Conservation (phyloP, 2,113 vertebrate species). For the Girardinichthys multiradiatus region DNA sequence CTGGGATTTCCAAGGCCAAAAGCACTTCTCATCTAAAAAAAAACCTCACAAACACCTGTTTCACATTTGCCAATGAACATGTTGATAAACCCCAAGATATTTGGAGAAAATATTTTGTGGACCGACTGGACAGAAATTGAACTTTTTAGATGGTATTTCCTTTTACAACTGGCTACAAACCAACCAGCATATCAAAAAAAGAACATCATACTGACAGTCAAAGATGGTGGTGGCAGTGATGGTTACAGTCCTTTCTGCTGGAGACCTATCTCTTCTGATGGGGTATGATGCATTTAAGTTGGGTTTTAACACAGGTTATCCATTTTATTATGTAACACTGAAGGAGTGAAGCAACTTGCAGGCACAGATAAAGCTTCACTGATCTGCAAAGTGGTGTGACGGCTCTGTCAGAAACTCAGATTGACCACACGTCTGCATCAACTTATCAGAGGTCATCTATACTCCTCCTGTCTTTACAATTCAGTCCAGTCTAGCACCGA, state of each 20-base stretch:
- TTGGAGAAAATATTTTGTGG: too few species aligned
- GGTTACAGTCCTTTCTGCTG: too few species aligned
- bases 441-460: conserved; percentile 32
- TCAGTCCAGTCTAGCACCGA: conserved; percentile 20
- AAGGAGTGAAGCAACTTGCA: neutral
- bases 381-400: neutral
- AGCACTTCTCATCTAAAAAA: too few species aligned
- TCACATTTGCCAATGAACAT: too few species aligned
- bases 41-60: too few species aligned
- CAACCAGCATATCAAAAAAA: too few species aligned
- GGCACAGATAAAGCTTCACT: neutral
- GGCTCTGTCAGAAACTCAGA: neutral
- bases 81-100: too few species aligned
- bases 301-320: neutral
- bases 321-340: neutral
- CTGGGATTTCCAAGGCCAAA: too few species aligned
- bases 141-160: neutral
- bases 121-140: too few species aligned
- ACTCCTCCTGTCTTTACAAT: conserved; percentile 16
- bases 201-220: too few species aligned
- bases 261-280: neutral
- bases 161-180: neutral
- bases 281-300: neutral
- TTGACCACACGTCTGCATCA: neutral
- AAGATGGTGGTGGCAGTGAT: too few species aligned